Conservation (phyloP, 2,888 invertebrate genomes). For the Lasiommata megera region DNA sequence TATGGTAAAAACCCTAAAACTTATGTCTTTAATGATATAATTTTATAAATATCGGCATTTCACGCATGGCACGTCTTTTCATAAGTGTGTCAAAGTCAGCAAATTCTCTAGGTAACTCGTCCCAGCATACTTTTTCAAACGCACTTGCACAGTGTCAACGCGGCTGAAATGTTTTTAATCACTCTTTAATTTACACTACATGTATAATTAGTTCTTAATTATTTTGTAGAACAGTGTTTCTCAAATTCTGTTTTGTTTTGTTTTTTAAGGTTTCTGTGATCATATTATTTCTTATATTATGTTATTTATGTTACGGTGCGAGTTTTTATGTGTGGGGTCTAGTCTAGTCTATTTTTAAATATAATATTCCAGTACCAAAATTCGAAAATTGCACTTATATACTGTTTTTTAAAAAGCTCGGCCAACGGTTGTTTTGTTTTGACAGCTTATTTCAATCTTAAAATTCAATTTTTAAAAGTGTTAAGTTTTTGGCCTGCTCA, state of each 20-base stretch:
- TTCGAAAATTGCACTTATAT: slow-evolving; percentile 78
- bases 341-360: slow-evolving; percentile 67
- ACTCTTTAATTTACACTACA: slow-evolving; percentile 35
- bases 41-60: no score
- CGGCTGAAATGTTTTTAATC: slow-evolving; percentile 36
- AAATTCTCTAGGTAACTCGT: background rate
- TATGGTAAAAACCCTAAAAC: no score
- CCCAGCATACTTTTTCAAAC: no score
- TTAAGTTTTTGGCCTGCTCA: no score
- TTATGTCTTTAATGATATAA: no score
- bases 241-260: slow-evolving; percentile 64
- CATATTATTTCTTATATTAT: slow-evolving; percentile 43
- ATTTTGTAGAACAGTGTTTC: slow-evolving; percentile 74
- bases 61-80: no score
- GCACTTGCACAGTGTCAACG: background rate
- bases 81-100: no score
- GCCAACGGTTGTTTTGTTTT: background rate
- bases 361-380: slow-evolving; percentile 57
- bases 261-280: slow-evolving; percentile 64
- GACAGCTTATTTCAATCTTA: background rate
- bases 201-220: slow-evolving; percentile 40
- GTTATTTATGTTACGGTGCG: slow-evolving; percentile 49
- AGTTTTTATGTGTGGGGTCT: slow-evolving; percentile 61
- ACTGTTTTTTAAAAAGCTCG: slow-evolving; percentile 46
- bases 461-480: no score